Evolutionary conservation across 2,888 invertebrate species (phyloP), one percentile per base, ranked within the genome.

Genomic region (Copidosoma aretas): DNA sequence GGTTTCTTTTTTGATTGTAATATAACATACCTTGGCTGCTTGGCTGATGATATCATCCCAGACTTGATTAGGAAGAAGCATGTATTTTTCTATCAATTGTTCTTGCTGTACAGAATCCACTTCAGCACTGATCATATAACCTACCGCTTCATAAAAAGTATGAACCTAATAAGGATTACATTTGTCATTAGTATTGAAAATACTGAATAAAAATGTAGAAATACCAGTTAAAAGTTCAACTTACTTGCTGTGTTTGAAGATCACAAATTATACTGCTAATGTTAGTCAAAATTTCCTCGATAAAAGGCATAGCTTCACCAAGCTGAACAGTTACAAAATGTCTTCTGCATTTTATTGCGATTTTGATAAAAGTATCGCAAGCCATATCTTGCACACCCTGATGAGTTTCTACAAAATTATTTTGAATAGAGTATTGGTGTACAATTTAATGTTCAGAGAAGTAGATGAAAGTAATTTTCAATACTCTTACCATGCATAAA

Each of bases 361-460:
- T 99, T 87, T 99, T 99, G 77, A 99, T 99, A 84, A 99, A 99
- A 52, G 99, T 99, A 86, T 99, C 99, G 87, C 99, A 99, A 71
- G 99, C 99, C 99, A 99, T 99, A 81, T 99, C 99, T 85, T 99
- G 98, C 39, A 99, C 99, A 79, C 99, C 99, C 84, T 98, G 99
- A 84, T 99, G 99, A 65, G 98, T 98, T 87, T 99, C 98, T 90
- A 77, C 21, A 81, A 78, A 74, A 75, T 53, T 63, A 49, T 17
- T 54, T 62, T 39, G 51, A 24, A 32, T 32, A 32, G 3, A 64
- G n/a, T 64, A 43, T 22, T 21, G 46, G 10, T 3, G 43, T 12
- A 8, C 12, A 46, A 46, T 46, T 46, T 3, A 4, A 46, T 46
- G 17, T 46, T 3, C 2, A 46, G 3, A 32, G 32, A 32, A 32